Base-by-base conservation (phyloP, 2,113 vertebrate species). In the Sinocyclocheilus grahami region DNA sequence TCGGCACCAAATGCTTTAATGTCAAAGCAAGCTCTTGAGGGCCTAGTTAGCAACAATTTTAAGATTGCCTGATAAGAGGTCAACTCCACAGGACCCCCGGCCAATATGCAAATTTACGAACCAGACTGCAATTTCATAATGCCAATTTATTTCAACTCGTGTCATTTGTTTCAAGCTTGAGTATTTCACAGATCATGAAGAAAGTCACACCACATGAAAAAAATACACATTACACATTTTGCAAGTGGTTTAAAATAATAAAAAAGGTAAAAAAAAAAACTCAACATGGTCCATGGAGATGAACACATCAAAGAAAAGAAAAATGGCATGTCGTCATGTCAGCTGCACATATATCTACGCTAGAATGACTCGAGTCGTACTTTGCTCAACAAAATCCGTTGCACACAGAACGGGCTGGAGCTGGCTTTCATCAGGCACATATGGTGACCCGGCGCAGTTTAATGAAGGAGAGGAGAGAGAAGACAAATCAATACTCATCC, bases 401-500 rank as follows among this genome's bases (percentile, higher is more conserved):
- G 12, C 48, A 1, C 48, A 55, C 53, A 18, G 53, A 53, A 16
- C 51, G 51, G 14, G 90, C 79, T 92, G 76, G 78, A 90, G 90
- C 90, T 85, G 88, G 90, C 71, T 89, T 55, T 33, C 58, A 87
- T 91, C 86, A 85, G 86, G 90, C 88, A 90, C 87, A 91, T 89
- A 89, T 90, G 85, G 85, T 79, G 85, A 82, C 72, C 89, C 27
- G 65, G 46, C 3, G 3, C 65, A 80, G 89, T 76, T 78, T 88
- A 88, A n/a, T 48, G 42, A 53, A 69, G 53, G 53, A 72, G 33
- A 18, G 62, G 39, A 67, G 75, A 67, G 62, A 14, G 39, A 5
- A 7, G 82, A 18, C 86, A 88, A 92, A 93, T 94, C 93, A 91
- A 92, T 92, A 90, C 12, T 80, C 74, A 82, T 76, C 58, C 78